Evolutionary conservation across 2,113 vertebrate species (phyloP).

Genomic region (Sclerurus mexicanus): DNA sequence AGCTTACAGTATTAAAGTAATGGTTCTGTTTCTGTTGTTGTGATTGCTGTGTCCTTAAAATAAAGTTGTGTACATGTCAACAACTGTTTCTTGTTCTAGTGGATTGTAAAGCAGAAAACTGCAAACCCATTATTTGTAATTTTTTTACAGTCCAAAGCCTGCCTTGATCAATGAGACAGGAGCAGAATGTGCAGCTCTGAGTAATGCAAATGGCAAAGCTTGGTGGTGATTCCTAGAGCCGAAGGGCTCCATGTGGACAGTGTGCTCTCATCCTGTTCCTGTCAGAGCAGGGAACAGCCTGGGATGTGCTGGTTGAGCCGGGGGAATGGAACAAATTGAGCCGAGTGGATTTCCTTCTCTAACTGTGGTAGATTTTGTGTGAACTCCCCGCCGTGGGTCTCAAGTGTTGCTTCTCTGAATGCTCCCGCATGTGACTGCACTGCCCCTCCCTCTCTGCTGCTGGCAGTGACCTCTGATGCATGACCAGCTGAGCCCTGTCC

Average conservation of each 20-base stretch:
- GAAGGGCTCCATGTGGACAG: constrained; percentile 16
- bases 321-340: neutral
- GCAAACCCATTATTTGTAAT: neutral
- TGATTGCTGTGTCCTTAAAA: constrained; percentile 77
- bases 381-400: neutral
- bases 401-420: constrained; percentile 28
- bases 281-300: neutral
- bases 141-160: constrained; percentile 39
- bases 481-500: constrained; percentile 1
- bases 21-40: constrained; percentile 60
- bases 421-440: constrained; percentile 39
- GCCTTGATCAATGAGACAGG: constrained; percentile 10
- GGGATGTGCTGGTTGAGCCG: neutral
- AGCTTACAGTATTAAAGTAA: constrained; percentile 70
- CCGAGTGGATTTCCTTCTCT: neutral
- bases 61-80: constrained; percentile 73
- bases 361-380: constrained; percentile 8
- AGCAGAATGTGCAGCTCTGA: constrained; percentile 1
- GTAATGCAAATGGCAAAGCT: neutral
- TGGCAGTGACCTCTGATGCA: constrained; percentile 36
- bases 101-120: constrained; percentile 17
- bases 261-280: neutral
- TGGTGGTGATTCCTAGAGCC: neutral
- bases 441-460: neutral
- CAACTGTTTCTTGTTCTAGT: constrained; percentile 57